phyloP scores from a whole-genome alignment of 2,113 vertebrate genomes.

The Thermophis baileyi region DNA sequence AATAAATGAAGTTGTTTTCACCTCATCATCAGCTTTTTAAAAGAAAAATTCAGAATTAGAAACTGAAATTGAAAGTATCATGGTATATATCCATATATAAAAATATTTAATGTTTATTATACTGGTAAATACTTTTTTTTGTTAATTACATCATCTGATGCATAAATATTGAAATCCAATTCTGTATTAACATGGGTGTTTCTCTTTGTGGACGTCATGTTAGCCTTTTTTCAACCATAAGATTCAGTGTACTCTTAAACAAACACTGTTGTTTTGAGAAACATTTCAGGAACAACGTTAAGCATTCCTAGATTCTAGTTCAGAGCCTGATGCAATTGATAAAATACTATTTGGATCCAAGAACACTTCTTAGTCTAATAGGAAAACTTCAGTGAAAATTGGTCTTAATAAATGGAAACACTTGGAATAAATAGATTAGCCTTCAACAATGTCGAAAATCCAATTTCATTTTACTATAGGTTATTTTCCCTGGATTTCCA shows the following conservation, averaged over 20 bases:
- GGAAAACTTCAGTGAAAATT: neutral
- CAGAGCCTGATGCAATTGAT: neutral
- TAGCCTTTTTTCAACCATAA: conserved; percentile 40
- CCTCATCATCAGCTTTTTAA: conserved; percentile 48
- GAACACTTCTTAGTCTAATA: neutral
- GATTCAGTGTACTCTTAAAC: neutral
- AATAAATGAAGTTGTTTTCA: conserved; percentile 51
- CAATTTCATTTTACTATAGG: neutral
- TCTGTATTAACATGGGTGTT: conserved; percentile 42
- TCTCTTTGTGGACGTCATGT: conserved; percentile 40
- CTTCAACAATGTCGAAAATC: neutral
- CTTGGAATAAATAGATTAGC: neutral
- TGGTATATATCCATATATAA: conserved; percentile 37
- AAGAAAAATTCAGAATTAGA: conserved; percentile 55
- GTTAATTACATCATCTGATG: conserved; percentile 39
- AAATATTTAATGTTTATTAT: conserved; percentile 19
- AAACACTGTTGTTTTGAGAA: conserved; percentile 22
- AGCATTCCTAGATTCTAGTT: neutral
- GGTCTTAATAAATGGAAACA: neutral
- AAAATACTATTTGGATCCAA: neutral
- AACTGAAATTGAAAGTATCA: conserved; percentile 42
- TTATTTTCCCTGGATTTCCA: neutral
- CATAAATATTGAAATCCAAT: conserved; percentile 33
- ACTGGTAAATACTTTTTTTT: conserved; percentile 47
- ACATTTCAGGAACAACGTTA: neutral